Percentiles rank a stretch among this genome's conserved stretches.
These are phyloP conservation scores for Ceriagrion tenellum DNA, from an alignment of 2,888 invertebrate species.

Conservation along the genomic window DNA sequence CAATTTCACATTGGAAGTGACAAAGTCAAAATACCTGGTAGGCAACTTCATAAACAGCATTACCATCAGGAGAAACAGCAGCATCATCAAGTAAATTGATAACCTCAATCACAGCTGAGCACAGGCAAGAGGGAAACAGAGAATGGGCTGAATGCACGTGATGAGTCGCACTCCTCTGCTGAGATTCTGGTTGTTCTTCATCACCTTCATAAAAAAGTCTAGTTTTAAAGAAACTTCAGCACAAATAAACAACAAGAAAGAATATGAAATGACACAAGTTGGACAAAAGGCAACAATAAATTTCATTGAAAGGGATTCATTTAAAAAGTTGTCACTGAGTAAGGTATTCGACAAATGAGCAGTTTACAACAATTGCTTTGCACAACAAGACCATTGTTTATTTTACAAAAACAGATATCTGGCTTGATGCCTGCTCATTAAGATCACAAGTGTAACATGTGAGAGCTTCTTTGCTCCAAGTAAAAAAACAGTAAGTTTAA, in stretches of 20 bases:
- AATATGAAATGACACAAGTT: neutral
- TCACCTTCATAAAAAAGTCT: conserved; percentile 78
- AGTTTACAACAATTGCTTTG: too few species aligned
- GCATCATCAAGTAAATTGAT: conserved; percentile 97
- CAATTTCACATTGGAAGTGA: neutral
- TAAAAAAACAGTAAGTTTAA: too few species aligned
- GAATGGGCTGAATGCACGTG: conserved; percentile 96
- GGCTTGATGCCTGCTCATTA: too few species aligned
- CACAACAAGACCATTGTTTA: too few species aligned
- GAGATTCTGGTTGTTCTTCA: conserved; percentile 83
- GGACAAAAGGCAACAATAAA: too few species aligned
- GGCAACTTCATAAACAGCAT: conserved; percentile 97
- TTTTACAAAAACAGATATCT: too few species aligned
- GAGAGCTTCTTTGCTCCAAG: too few species aligned
- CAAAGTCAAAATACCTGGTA: conserved; percentile 86
- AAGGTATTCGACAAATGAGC: too few species aligned
- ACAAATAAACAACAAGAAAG: neutral
- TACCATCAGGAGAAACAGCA: conserved; percentile 95
- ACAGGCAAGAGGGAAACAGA: conserved; percentile 97
- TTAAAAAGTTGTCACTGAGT: too few species aligned
- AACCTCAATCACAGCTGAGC: conserved; percentile 97
- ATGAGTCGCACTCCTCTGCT: conserved; percentile 85
- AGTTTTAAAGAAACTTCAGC: conserved; percentile 3
- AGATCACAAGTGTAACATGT: too few species aligned
- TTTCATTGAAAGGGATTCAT: too few species aligned